Evolutionary conservation across 2,113 vertebrate species (phyloP).

Genomic region (Ptilonorhynchus violaceus): DNA sequence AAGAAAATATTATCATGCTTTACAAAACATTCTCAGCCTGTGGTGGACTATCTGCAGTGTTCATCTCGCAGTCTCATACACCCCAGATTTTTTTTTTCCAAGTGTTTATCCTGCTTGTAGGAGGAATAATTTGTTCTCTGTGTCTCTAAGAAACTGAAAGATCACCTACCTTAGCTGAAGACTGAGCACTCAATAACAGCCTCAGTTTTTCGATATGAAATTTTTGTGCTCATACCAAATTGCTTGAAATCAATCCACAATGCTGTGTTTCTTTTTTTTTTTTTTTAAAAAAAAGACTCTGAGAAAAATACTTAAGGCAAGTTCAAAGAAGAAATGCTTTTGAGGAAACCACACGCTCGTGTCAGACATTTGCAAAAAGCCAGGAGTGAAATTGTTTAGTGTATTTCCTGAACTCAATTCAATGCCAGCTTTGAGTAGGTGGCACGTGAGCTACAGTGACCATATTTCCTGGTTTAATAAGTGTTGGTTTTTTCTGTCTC

Average conservation of each 20-base stretch:
- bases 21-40: background rate
- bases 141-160: background rate
- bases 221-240: background rate
- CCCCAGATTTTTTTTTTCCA: background rate
- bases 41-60: background rate
- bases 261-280: background rate
- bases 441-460: background rate
- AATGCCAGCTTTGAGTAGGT: background rate
- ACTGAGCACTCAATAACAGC: background rate
- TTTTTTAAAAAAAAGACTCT: background rate
- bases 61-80: background rate
- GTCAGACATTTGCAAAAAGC: background rate
- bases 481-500: background rate
- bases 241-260: background rate
- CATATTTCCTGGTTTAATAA: background rate
- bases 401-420: conserved; percentile 15
- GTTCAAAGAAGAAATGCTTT: conserved; percentile 47
- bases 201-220: background rate
- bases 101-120: background rate
- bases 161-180: background rate
- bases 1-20: background rate
- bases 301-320: background rate
- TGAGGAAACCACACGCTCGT: conserved; percentile 49
- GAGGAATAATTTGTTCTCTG: background rate
- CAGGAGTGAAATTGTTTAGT: background rate